Evolutionary conservation across 2,113 vertebrate species (phyloP).

Genomic region (Eonycteris spelaea): DNA sequence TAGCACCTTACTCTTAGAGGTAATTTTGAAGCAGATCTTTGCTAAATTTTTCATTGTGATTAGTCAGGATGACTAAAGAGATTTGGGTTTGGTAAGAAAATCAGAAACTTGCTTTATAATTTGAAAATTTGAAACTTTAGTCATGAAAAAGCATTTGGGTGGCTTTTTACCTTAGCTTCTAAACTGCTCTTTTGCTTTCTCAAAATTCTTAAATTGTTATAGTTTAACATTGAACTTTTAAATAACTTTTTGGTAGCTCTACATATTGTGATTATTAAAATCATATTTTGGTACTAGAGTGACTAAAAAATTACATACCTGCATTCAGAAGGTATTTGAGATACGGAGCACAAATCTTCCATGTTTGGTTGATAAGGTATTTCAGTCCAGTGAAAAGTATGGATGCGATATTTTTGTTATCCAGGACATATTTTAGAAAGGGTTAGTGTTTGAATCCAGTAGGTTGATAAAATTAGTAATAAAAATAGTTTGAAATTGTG

Average conservation of each 20-base stretch:
- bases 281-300: neutral
- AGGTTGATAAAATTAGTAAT: neutral
- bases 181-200: neutral
- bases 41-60: neutral
- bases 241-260: neutral
- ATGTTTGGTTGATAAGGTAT: neutral
- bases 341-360: neutral
- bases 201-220: neutral
- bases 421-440: neutral
- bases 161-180: neutral
- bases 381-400: neutral
- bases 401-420: neutral
- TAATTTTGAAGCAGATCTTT: slow-evolving; percentile 8
- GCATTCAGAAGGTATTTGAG: neutral
- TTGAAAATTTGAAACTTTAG: neutral
- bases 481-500: neutral
- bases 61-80: neutral
- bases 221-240: neutral
- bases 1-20: neutral
- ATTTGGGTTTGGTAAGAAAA: slow-evolving; percentile 21
- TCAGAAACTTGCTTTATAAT: neutral
- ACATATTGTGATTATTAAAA: neutral
- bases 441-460: neutral
- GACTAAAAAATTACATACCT: neutral
- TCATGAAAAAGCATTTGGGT: neutral